phyloP scores from a whole-genome alignment of 2,113 vertebrate genomes.

The Vombatus ursinus region DNA sequence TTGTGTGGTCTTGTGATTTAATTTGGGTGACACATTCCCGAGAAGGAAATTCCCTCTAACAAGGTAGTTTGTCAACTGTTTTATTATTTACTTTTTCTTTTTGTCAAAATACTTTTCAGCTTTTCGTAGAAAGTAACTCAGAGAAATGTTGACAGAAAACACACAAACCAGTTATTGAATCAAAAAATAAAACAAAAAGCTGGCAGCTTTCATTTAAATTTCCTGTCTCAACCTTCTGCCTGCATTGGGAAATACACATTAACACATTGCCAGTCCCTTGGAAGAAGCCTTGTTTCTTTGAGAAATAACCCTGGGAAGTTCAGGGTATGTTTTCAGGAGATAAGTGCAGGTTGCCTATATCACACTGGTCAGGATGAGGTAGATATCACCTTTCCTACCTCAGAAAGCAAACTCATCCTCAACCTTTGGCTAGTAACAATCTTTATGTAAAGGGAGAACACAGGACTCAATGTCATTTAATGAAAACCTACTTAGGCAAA shows the following conservation, averaged over 20 bases:
- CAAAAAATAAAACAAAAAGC: slow-evolving; percentile 45
- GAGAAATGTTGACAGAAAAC: slow-evolving; percentile 66
- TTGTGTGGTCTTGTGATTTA: too few relatives aligned
- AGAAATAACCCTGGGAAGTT: slow-evolving; percentile 14
- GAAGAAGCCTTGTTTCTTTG: slow-evolving; percentile 16
- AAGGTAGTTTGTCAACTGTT: too few relatives aligned
- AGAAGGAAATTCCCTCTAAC: too few relatives aligned
- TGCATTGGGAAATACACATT: slow-evolving; percentile 49
- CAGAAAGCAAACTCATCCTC: not conserved
- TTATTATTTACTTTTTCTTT: not conserved
- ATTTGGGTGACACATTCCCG: too few relatives aligned
- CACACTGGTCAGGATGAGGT: slow-evolving; percentile 2
- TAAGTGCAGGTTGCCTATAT: not conserved
- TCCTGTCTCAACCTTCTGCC: not conserved
- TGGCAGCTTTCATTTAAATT: slow-evolving; percentile 57
- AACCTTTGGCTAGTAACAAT: not conserved
- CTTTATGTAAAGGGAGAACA: slow-evolving; percentile 27
- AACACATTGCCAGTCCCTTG: slow-evolving; percentile 41
- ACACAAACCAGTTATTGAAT: slow-evolving; percentile 68
- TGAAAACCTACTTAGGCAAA: not conserved
- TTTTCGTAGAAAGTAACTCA: slow-evolving; percentile 78
- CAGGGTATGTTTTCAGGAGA: slow-evolving; percentile 35
- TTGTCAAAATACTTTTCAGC: slow-evolving; percentile 80
- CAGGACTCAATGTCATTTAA: slow-evolving; percentile 1
- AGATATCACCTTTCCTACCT: not conserved